Conservation (phyloP, 2,888 invertebrate genomes). For the Merodon equestris region DNA sequence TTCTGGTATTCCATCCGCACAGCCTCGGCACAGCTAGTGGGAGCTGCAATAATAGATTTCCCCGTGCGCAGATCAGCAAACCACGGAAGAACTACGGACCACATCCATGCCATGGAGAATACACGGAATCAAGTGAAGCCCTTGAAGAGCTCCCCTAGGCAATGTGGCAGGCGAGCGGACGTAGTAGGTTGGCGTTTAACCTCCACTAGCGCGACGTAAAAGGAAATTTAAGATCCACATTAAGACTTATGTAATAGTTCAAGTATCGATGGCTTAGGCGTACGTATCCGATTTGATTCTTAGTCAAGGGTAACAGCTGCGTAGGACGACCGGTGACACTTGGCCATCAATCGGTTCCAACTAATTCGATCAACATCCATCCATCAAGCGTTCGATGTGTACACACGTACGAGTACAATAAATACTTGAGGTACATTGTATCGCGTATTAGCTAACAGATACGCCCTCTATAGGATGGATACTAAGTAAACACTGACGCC, state of each 20-base stretch:
- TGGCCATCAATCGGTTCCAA: not conserved
- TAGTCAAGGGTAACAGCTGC: too few species aligned
- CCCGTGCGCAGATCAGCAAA: too few species aligned
- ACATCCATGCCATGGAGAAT: not conserved
- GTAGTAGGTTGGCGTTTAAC: not conserved
- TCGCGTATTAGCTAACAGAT: not conserved
- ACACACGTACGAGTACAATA: not conserved
- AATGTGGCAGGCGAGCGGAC: not conserved
- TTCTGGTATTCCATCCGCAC: conserved; percentile 15
- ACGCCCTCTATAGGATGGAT: not conserved
- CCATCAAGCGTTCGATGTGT: not conserved
- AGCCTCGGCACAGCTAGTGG: not conserved
- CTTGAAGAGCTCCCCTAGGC: not conserved
- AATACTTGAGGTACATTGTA: not conserved
- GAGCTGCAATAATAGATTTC: conserved; percentile 1
- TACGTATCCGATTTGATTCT: too few species aligned
- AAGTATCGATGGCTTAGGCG: not conserved
- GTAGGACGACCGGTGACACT: not conserved
- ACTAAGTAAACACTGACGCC: conserved; percentile 13
- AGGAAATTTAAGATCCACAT: not conserved
- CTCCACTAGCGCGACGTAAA: not conserved
- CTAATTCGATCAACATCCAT: not conserved
- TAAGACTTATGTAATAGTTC: not conserved
- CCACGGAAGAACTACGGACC: too few species aligned
- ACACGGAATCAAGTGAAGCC: conserved; percentile 1